Conservation (phyloP, 2,113 vertebrate genomes). For the Periophthalmus modestus region DNA sequence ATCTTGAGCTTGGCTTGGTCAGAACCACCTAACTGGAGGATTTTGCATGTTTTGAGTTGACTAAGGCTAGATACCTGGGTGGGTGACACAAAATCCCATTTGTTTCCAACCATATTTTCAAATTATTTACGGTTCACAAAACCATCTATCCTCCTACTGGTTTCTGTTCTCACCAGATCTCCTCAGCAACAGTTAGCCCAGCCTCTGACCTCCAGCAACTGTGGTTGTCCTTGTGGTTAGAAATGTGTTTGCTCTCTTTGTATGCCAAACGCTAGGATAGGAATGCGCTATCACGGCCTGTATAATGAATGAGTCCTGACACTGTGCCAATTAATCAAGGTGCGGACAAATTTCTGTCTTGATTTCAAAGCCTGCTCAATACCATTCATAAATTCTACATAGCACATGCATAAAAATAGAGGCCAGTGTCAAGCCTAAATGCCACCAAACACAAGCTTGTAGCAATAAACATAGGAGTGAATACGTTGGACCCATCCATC, state of each 20-base stretch:
- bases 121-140: background rate
- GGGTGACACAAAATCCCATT: background rate
- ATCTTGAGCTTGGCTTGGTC: too few species aligned
- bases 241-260: background rate
- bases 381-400: constrained; percentile 7
- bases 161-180: background rate
- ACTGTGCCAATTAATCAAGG: constrained; percentile 3
- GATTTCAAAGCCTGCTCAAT: constrained; percentile 22
- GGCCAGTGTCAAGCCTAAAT: constrained; percentile 19
- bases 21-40: too few species aligned
- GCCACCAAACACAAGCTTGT: constrained; percentile 21
- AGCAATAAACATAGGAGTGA: background rate
- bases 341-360: background rate
- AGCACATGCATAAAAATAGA: constrained; percentile 6
- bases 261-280: background rate
- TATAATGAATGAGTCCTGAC: constrained; percentile 15
- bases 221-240: background rate
- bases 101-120: background rate
- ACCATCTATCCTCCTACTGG: background rate
- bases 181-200: constrained; percentile 4
- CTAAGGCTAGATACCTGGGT: background rate
- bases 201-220: background rate
- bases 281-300: background rate
- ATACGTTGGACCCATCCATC: constrained; percentile 39
- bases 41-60: too few species aligned